Conservation (phyloP, 2,113 vertebrate genomes). For the Mormyrus lacerda region DNA sequence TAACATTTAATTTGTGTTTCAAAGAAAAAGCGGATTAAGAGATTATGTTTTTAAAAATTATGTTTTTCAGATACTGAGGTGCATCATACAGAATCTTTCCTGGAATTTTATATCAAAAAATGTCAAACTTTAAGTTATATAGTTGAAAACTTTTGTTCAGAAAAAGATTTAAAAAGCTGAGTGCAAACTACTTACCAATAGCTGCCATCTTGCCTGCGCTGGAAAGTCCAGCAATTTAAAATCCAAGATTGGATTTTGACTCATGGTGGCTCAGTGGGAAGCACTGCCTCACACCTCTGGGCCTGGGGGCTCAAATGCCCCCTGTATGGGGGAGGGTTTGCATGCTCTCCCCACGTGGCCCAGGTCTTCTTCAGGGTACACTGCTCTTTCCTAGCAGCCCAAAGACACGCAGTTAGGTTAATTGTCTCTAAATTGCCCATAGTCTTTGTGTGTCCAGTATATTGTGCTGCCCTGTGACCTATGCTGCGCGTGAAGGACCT, state of each 20-base stretch:
- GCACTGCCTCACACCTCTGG: slow-evolving; percentile 36
- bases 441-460: neutral
- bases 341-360: neutral
- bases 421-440: neutral
- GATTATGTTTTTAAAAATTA: neutral
- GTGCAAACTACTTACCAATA: neutral
- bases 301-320: neutral
- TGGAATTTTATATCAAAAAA: neutral
- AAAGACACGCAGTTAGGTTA: neutral
- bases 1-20: neutral
- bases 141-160: neutral
- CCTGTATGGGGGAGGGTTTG: neutral
- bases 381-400: neutral
- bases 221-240: neutral
- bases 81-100: neutral
- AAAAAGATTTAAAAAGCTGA: neutral
- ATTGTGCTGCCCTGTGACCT: neutral
- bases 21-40: neutral
- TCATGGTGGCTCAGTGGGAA: neutral
- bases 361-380: neutral
- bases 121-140: neutral
- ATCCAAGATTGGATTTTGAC: neutral
- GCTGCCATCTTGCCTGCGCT: neutral
- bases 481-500: neutral
- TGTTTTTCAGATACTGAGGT: neutral